Evolutionary conservation across 2,888 invertebrate genomes (phyloP).

Genomic region (Mongoloraphidia duomilia): DNA sequence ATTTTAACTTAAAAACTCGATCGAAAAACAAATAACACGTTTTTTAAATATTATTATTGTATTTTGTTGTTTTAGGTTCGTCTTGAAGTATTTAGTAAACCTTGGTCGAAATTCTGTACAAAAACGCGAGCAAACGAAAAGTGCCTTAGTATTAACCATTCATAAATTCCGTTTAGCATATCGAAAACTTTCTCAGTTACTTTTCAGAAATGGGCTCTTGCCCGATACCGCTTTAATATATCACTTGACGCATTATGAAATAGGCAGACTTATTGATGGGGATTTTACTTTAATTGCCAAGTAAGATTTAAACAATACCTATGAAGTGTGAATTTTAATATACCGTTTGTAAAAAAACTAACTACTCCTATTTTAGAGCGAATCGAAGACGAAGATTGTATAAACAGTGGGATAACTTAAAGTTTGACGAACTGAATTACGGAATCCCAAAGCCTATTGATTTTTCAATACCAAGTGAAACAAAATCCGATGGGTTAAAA

Average conservation of each 20-base stretch:
- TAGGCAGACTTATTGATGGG: slow-evolving; percentile 36
- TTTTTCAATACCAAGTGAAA: not conserved
- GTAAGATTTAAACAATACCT: slow-evolving; percentile 12
- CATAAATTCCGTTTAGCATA: slow-evolving; percentile 47
- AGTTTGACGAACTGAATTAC: slow-evolving; percentile 46
- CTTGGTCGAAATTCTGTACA: slow-evolving; percentile 45
- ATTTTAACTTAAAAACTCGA: slow-evolving; percentile 3
- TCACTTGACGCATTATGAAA: slow-evolving; percentile 51
- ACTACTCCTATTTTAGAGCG: slow-evolving; percentile 37
- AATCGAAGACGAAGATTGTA: slow-evolving; percentile 45
- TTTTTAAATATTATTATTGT: not conserved
- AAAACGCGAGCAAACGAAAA: slow-evolving; percentile 53
- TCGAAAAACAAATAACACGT: not conserved
- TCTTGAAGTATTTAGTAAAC: slow-evolving; percentile 45
- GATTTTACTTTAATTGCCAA: slow-evolving; percentile 20
- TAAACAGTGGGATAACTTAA: slow-evolving; percentile 40
- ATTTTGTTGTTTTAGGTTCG: slow-evolving; percentile 29
- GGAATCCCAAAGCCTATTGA: slow-evolving; percentile 31
- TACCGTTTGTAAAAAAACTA: not conserved
- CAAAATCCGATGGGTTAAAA: slow-evolving; percentile 4
- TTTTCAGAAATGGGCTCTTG: slow-evolving; percentile 46
- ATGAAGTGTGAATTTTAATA: too few species aligned
- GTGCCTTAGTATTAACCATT: slow-evolving; percentile 34
- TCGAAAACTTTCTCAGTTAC: slow-evolving; percentile 36
- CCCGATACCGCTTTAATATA: slow-evolving; percentile 50